phyloP scores from a whole-genome alignment of 2,888 invertebrate genomes.

The Steinernema hermaphroditum region DNA sequence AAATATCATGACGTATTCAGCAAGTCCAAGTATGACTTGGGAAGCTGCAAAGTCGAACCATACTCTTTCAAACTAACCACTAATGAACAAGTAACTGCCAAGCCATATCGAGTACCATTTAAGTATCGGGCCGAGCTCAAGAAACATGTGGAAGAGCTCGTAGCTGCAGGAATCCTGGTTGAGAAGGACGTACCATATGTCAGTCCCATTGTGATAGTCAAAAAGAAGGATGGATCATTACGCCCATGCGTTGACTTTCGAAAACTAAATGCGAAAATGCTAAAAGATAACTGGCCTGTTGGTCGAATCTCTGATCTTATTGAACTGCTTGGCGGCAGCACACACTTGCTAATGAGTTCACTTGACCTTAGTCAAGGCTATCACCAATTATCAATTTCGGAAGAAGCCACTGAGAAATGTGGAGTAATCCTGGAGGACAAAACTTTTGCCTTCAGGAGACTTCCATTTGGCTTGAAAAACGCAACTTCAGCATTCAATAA shows the following conservation, averaged over 20 bases:
- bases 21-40: constrained; percentile 46
- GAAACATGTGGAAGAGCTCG: constrained; percentile 44
- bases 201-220: constrained; percentile 35
- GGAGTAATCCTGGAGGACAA: constrained; percentile 32
- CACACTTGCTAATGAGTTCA: not conserved
- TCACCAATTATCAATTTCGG: constrained; percentile 30
- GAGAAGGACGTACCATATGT: constrained; percentile 50
- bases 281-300: constrained; percentile 37
- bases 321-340: not conserved
- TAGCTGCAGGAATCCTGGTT: constrained; percentile 38
- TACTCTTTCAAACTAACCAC: constrained; percentile 47
- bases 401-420: constrained; percentile 25
- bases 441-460: constrained; percentile 35
- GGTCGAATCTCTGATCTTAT: constrained; percentile 38
- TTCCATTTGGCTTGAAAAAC: constrained; percentile 40
- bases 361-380: constrained; percentile 38
- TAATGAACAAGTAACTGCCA: constrained; percentile 36
- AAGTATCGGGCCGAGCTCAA: constrained; percentile 44
- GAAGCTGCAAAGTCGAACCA: constrained; percentile 37
- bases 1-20: constrained; percentile 44
- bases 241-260: constrained; percentile 41
- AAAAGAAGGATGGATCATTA: constrained; percentile 46
- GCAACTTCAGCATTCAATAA: constrained; percentile 39
- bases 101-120: constrained; percentile 40
- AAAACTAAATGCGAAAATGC: constrained; percentile 34